phyloP scores from a whole-genome alignment of 2,113 vertebrate genomes.

The Cavia aperea region DNA sequence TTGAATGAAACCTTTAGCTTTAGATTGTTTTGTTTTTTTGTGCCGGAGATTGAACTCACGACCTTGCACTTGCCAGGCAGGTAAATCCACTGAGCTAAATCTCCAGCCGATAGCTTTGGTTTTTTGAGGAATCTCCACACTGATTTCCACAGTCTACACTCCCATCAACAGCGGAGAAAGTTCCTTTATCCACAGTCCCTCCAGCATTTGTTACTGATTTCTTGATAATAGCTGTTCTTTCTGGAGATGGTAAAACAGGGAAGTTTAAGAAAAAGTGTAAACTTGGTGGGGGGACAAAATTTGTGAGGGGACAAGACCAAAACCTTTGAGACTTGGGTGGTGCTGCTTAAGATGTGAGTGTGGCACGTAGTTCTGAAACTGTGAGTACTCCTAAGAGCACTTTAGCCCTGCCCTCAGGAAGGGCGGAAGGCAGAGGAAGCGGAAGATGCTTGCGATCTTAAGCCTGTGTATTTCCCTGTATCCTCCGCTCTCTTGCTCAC shows the following conservation, averaged over 20 bases:
- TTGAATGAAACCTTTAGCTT: background rate
- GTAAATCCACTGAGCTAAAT: too few relatives aligned
- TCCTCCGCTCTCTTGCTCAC: background rate
- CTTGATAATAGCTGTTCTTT: background rate
- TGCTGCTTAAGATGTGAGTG: background rate
- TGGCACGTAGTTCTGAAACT: background rate
- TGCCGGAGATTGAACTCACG: too few relatives aligned
- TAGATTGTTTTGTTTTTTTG: background rate
- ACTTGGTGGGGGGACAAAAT: background rate
- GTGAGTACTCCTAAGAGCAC: background rate
- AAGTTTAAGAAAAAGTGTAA: conserved; percentile 6
- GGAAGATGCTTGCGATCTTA: background rate
- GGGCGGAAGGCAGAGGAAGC: background rate
- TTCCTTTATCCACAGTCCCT: background rate
- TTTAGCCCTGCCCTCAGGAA: background rate
- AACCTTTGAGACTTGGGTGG: background rate
- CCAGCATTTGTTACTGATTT: background rate
- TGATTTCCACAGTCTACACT: background rate
- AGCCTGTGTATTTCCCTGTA: background rate
- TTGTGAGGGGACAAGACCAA: background rate
- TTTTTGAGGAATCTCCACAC: background rate
- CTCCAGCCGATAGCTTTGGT: background rate
- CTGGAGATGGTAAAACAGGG: background rate
- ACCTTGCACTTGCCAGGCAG: too few relatives aligned
- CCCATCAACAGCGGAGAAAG: background rate